These are phyloP conservation scores for Entomobrya multifasciata DNA, from an alignment of 2,888 invertebrate species.

Conservation along the genomic window DNA sequence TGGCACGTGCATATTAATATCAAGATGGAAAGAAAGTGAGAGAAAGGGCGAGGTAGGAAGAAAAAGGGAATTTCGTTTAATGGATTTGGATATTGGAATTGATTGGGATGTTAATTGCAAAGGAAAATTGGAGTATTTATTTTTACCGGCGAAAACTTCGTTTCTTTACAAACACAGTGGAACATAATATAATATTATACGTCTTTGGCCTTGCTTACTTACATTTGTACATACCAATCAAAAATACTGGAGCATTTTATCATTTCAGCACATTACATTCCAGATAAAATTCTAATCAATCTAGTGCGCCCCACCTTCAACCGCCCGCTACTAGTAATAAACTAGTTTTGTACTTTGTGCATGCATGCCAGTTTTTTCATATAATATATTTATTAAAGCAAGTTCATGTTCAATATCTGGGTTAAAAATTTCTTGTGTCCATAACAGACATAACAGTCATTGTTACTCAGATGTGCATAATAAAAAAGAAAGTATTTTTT, in stretches of 20 bases:
- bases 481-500: background rate
- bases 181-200: too few relatives aligned
- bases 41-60: background rate
- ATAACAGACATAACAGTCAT: background rate
- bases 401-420: slow-evolving; percentile 45
- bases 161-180: background rate
- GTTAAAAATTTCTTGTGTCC: background rate
- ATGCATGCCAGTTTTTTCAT: slow-evolving; percentile 13
- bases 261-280: too few relatives aligned
- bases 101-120: slow-evolving; percentile 36
- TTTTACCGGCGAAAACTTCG: background rate
- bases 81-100: slow-evolving; percentile 49
- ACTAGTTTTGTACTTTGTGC: background rate
- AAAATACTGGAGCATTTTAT: background rate
- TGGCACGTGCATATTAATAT: slow-evolving; percentile 1
- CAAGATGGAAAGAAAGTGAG: background rate
- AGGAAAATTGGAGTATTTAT: slow-evolving; percentile 38
- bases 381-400: slow-evolving; percentile 9
- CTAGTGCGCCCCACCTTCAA: slow-evolving; percentile 23
- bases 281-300: slow-evolving; percentile 31
- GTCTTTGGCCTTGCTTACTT: too few relatives aligned
- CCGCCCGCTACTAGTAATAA: too few relatives aligned
- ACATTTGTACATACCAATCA: too few relatives aligned
- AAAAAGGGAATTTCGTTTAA: slow-evolving; percentile 5
- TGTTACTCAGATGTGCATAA: background rate